Percentiles rank a stretch among this genome's conserved stretches.
phyloP scores from a whole-genome alignment of 2,888 invertebrate species.

The Trisateles emortualis region DNA sequence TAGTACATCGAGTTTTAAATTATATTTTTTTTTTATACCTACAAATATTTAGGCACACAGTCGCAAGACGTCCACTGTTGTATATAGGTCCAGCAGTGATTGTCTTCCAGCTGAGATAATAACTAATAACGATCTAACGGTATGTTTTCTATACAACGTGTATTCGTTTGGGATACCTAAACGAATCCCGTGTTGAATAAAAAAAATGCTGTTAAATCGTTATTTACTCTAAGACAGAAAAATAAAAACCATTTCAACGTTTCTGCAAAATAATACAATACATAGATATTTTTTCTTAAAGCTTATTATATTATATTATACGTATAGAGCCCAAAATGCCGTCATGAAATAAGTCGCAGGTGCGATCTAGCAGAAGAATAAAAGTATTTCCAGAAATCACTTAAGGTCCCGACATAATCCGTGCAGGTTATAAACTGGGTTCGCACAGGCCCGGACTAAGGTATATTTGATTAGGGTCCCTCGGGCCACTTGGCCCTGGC shows the following conservation, averaged over 20 bases:
- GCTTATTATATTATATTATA: constrained; percentile 36
- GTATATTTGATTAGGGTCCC: constrained; percentile 81
- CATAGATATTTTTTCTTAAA: constrained; percentile 15
- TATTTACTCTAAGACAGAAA: background rate
- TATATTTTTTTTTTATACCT: too few species aligned
- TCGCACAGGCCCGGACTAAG: constrained; percentile 64
- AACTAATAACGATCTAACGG: too few species aligned
- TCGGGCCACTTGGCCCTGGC: constrained; percentile 54
- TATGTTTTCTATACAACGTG: too few species aligned
- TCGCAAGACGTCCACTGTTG: too few species aligned
- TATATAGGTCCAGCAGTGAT: too few species aligned
- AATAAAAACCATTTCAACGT: constrained; percentile 1
- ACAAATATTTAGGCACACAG: too few species aligned
- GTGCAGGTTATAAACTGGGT: constrained; percentile 65
- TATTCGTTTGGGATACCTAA: too few species aligned
- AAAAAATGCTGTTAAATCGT: too few species aligned
- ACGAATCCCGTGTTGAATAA: too few species aligned
- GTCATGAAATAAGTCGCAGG: constrained; percentile 44
- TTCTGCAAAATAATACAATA: constrained; percentile 13
- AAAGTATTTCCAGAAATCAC: constrained; percentile 62
- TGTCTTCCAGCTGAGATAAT: too few species aligned
- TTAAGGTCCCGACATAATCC: constrained; percentile 66
- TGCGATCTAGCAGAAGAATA: constrained; percentile 42
- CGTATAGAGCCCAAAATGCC: constrained; percentile 17
- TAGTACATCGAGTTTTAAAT: too few species aligned